Evolutionary conservation across 2,113 vertebrate genomes (phyloP).

Genomic region (Dromiciops gliroides): DNA sequence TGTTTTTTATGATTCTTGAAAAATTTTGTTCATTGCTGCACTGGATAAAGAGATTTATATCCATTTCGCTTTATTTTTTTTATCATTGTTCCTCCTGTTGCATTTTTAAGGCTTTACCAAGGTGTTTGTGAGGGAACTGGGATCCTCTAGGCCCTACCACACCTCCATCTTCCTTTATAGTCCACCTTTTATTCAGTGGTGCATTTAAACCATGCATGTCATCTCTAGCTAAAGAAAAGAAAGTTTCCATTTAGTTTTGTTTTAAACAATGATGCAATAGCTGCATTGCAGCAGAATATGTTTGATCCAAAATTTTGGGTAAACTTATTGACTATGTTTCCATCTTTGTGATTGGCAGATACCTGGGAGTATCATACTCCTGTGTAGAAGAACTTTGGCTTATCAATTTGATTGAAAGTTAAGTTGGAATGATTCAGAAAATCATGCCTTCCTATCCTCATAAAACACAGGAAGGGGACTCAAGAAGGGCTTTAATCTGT

Average conservation of each 20-base stretch:
- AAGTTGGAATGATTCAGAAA: not conserved
- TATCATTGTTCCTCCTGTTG: not conserved
- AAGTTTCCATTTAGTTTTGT: not conserved
- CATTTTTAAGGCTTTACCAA: not conserved
- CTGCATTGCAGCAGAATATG: not conserved
- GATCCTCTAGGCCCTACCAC: not conserved
- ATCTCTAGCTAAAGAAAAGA: not conserved
- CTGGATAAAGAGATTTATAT: not conserved
- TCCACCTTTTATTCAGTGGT: not conserved
- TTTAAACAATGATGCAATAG: not conserved
- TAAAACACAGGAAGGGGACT: not conserved
- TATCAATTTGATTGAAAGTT: conserved; percentile 31
- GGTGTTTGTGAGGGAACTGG: not conserved
- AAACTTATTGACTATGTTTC: conserved; percentile 1
- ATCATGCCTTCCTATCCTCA: not conserved
- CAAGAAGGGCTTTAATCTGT: not conserved
- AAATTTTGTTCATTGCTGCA: not conserved
- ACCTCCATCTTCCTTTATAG: not conserved
- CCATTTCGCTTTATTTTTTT: not conserved
- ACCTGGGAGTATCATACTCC: not conserved
- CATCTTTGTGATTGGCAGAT: conserved; percentile 33
- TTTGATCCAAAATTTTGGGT: not conserved
- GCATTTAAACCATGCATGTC: not conserved
- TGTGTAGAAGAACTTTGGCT: not conserved
- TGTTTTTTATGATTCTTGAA: not conserved